Conservation (phyloP, 2,113 vertebrate genomes). For the Probosciger aterrimus region DNA sequence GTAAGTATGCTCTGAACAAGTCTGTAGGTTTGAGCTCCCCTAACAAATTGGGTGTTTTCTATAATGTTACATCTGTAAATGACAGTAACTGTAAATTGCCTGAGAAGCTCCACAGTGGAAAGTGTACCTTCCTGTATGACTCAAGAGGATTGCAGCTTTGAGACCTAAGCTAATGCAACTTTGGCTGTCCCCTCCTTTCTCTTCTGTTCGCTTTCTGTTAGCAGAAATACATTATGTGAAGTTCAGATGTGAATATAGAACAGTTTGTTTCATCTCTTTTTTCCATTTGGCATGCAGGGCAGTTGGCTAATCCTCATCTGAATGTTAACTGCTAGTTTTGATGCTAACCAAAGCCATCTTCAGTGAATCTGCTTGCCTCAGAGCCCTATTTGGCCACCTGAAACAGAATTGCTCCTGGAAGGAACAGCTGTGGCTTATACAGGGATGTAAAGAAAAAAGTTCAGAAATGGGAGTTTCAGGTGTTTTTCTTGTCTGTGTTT, state of each 20-base stretch:
- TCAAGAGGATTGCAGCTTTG: background rate
- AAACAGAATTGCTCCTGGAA: background rate
- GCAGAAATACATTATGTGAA: background rate
- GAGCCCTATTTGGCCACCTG: background rate
- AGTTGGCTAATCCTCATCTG: background rate
- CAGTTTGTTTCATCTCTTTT: background rate
- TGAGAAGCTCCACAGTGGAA: background rate
- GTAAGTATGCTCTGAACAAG: background rate
- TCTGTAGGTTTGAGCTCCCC: background rate
- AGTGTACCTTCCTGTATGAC: background rate
- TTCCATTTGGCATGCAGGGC: background rate
- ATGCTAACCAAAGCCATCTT: background rate
- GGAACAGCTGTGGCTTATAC: background rate
- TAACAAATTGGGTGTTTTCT: constrained; percentile 28
- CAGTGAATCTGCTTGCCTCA: background rate
- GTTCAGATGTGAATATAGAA: background rate
- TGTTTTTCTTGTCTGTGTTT: background rate
- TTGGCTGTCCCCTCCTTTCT: background rate
- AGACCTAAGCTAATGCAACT: background rate
- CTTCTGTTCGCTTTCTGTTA: background rate
- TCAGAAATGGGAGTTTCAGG: background rate
- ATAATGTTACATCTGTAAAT: background rate
- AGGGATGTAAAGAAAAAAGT: background rate
- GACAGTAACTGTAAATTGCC: background rate
- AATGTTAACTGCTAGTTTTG: background rate